Base-by-base conservation (phyloP, 2,113 vertebrate species). In the Percopsis transmontana region DNA sequence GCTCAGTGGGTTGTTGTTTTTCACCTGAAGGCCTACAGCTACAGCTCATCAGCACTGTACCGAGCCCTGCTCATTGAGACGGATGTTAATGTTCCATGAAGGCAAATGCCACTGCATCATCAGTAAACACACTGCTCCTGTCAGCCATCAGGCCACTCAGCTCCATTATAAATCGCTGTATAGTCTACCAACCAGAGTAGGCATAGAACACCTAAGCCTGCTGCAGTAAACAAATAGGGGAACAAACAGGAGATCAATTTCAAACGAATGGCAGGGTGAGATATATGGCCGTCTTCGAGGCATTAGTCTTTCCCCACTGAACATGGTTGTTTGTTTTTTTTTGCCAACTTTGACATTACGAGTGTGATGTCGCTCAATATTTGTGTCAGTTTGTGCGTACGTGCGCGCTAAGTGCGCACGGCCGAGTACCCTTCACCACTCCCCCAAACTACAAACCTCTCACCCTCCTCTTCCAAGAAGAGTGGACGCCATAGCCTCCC, bases 31-130 rank as follows among this genome's bases (percentile, higher is more conserved):
- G 19, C 77, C 56, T 74, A 63, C 66, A 81, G 80, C 75, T 66
- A 40, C 27, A 76, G 51, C 65, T 74, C 79, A 85, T 81, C 72
- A 78, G 65, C 72, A 69, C 72, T 63, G 66, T 59, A 41, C 70
- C 61, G 24, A 56, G 72, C 62, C 61, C 40, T n/a, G 73, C 69
- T 82, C 76, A 82, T 60, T 72, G 72, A 80, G 74, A 74, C 70
- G 69, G 71, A 83, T 76, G 77, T 70, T 89, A 90, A 90, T 89
- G 88, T 88, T 69, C 84, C 68, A 62, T 86, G 85, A 89, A 90
- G 72, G 77, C 70, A 74, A 87, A 81, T 80, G 80, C 69, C 33
- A 77, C 81, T 74, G 72, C 71, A 76, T 88, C 85, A 88, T 86
- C 85, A 77, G 79, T 85, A 87, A 77, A 87, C 79, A 70, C 76